Evolutionary conservation across 2,797 vertebrate species (phyloP).

Genomic region (Pseudomugil tenellus): DNA sequence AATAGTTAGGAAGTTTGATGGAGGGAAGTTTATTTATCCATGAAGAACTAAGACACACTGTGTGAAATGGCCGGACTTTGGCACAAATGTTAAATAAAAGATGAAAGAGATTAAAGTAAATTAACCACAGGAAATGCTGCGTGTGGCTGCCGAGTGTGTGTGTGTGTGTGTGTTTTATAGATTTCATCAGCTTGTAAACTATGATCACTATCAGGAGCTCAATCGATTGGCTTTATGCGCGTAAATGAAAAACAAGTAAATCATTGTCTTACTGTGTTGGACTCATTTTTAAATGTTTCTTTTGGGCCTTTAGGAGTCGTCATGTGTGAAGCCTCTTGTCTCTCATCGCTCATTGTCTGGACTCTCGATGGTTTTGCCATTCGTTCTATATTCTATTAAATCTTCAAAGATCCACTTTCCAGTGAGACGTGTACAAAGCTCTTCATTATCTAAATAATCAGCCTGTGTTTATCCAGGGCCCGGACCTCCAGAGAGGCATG

Average conservation of each 20-base stretch:
- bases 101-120: conserved; percentile 32
- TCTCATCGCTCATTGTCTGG: conserved; percentile 20
- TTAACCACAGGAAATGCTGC: conserved; percentile 33
- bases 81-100: conserved; percentile 54
- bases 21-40: no score
- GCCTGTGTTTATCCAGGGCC: conserved; percentile 10
- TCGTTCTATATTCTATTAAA: conserved; percentile 29
- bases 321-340: conserved; percentile 7
- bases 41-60: not conserved
- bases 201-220: conserved; percentile 4
- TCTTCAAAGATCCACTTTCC: conserved; percentile 24
- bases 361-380: conserved; percentile 18
- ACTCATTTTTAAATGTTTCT: not conserved
- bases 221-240: not conserved
- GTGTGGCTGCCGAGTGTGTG: not conserved
- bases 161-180: conserved; percentile 8
- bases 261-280: conserved; percentile 18
- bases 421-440: conserved; percentile 25
- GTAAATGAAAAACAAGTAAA: conserved; percentile 11
- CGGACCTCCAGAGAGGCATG: conserved; percentile 12
- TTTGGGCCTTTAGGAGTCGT: conserved; percentile 3
- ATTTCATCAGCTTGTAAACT: conserved; percentile 10
- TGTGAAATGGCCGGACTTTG: conserved; percentile 39
- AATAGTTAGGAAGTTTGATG: no score
- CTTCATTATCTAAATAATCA: conserved; percentile 50